Conservation (phyloP, 2,113 vertebrate species). For the Thoracochromis brauschi region DNA sequence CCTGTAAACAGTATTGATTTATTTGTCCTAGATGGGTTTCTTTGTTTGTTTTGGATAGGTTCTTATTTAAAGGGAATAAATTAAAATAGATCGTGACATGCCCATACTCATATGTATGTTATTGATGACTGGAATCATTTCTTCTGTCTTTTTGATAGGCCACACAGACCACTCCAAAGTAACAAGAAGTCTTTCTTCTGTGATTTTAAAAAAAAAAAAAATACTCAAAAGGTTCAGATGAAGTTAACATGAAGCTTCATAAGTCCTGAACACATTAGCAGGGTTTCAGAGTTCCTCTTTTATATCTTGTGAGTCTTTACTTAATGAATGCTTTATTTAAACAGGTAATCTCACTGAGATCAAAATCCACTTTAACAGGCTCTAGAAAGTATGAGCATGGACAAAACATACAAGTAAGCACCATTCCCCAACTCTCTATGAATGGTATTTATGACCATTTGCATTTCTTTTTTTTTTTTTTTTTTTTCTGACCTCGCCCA, state of each 20-base stretch:
- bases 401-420: not conserved
- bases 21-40: not conserved
- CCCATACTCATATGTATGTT: accelerated
- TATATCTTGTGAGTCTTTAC: not conserved
- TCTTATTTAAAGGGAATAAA: not conserved
- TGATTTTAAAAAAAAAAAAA: not conserved
- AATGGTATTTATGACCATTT: not conserved
- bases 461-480: accelerated
- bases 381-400: not conserved
- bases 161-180: not conserved
- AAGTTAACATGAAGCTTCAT: not conserved
- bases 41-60: not conserved
- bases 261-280: not conserved
- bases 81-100: not conserved
- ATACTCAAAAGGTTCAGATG: not conserved
- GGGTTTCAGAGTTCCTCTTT: not conserved
- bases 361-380: not conserved
- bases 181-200: not conserved
- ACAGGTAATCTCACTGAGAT: not conserved
- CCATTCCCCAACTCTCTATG: not conserved
- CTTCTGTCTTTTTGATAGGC: not conserved
- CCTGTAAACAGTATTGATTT: not conserved
- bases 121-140: not conserved
- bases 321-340: not conserved
- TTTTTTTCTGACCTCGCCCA: not conserved